Percentiles rank a stretch among this genome's conserved stretches.
Evolutionary conservation across 2,113 vertebrate genomes (phyloP).

Genomic region (cattle (Bos taurus)): ARS-UCD2.0 NC_037343.1:32604001-32604500

Average conservation of each 20-base stretch:
- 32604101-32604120: background rate
- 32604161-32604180: background rate
- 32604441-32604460: background rate
- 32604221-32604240: background rate
- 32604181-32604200: background rate
- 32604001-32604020: background rate
- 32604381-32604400: background rate
- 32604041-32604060: background rate
- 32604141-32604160: background rate
- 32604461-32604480: background rate
- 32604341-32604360: background rate
- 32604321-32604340: background rate
- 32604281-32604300: background rate
- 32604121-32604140: background rate
- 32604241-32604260: background rate
- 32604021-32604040: background rate
- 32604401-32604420: background rate
- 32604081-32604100: background rate
- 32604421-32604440: background rate
- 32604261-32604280: background rate
- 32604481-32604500: background rate
- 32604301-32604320: background rate
- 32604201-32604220: background rate
- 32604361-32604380: background rate
- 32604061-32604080: background rate